A percentile compares a stretch with the other conserved stretches of the same genome.
phyloP scores from a whole-genome alignment of 2,888 invertebrate genomes.

The Apomyelois bistriatella region DNA sequence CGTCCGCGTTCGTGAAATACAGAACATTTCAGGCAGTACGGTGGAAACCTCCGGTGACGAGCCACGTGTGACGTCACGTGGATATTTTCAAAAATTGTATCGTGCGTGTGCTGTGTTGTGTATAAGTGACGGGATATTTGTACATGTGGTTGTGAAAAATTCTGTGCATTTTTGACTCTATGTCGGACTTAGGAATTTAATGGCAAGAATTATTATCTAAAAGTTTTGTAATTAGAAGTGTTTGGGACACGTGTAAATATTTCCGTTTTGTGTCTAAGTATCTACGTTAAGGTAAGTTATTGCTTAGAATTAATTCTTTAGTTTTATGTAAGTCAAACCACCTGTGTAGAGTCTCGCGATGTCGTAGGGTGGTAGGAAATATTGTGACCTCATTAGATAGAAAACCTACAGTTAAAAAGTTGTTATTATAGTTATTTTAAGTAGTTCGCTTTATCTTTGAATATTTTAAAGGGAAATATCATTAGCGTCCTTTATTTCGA shows the following conservation, averaged over 20 bases:
- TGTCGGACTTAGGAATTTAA: not conserved
- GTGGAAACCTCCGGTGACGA: slow-evolving; percentile 16
- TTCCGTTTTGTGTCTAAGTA: not conserved
- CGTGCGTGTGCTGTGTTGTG: slow-evolving; percentile 14
- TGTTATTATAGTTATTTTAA: not conserved
- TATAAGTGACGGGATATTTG: slow-evolving; percentile 11
- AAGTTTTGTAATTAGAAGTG: slow-evolving; percentile 9
- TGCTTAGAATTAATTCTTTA: not conserved
- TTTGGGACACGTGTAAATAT: slow-evolving; percentile 10
- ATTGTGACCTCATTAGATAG: not conserved
- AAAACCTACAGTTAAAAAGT: not conserved
- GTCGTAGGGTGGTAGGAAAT: slow-evolving; percentile 2
- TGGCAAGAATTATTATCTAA: not conserved
- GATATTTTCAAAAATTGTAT: slow-evolving; percentile 3
- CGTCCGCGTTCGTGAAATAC: slow-evolving; percentile 19
- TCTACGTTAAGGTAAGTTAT: slow-evolving; percentile 2
- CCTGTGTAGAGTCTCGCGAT: not conserved
- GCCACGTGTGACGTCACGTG: slow-evolving; percentile 7
- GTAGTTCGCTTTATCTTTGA: no score
- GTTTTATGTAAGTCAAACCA: not conserved
- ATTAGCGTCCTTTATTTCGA: no score
- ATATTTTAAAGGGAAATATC: no score
- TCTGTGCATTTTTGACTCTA: slow-evolving; percentile 4
- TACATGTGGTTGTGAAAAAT: slow-evolving; percentile 18
- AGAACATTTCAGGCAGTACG: slow-evolving; percentile 24